Evolutionary conservation across 1,140 invertebrate species (phyloP), one percentile per base, ranked within the genome.

Genomic region (Drosophila pachea): DNA sequence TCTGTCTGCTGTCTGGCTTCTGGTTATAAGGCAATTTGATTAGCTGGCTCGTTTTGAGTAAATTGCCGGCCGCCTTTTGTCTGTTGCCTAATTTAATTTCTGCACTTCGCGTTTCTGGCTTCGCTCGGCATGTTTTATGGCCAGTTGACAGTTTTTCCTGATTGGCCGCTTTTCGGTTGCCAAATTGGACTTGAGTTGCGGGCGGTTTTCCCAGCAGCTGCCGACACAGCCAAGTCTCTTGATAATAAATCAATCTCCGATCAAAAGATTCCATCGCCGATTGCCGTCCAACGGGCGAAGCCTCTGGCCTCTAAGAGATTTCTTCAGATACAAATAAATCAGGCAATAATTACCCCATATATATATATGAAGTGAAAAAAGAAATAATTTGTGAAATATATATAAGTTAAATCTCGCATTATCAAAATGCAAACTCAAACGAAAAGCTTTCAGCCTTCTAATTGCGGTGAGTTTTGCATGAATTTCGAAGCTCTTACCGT

Each of bases 1-100:
- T n/a, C n/a, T n/a, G 22, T 22, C 22, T 22, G 31, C 59, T 42
- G 29, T 16, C 47, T 59, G 58, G 35, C 12, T 54, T 36, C 55
- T 59, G 78, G 60, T 69, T 77, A 82, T 77, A 78, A 74, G 73
- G 79, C 79, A 86, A 84, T 84, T 84, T 86, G 79, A 84, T 84
- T 84, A 78, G 79, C 70, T 84, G 69, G 54, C 76, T 12, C 50
- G 66, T 74, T 84, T 79, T 72, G 73, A 68, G 76, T 76, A 84
- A 84, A 86, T 83, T 83, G 76, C 79, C 67, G 64, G 62, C 63
- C 68, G 73, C 49, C 76, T 84, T 75, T 78, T 83, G 72, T 71
- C 74, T 68, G 49, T 62, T 64, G 68, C 73, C 78, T 83, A 84
- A 83, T 83, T 83, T 73, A 83, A 84, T 83, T 83, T 84, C 79